Conservation (phyloP, 2,113 vertebrate species). For the Mola mola region DNA sequence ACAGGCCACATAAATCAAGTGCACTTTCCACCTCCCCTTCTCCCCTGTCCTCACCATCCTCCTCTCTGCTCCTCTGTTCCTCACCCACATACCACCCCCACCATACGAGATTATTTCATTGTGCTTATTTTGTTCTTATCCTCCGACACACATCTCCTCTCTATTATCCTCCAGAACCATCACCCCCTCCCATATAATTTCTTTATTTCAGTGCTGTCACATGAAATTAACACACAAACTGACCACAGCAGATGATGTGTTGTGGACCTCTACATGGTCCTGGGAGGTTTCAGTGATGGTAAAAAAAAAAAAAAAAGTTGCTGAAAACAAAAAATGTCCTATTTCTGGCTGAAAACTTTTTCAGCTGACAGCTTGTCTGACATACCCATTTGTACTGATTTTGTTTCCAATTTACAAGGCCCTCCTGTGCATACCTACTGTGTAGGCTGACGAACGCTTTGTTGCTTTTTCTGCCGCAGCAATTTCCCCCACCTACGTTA, state of each 20-base stretch:
- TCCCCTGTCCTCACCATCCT: conserved; percentile 38
- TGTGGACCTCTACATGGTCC: background rate
- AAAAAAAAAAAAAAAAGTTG: background rate
- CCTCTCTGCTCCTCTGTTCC: conserved; percentile 14
- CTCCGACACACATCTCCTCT: conserved; percentile 38
- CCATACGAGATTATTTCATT: conserved; percentile 22
- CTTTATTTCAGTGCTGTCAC: no score
- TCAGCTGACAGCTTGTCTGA: conserved; percentile 2
- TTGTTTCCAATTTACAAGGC: background rate
- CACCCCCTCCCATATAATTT: background rate
- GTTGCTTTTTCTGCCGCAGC: conserved; percentile 4
- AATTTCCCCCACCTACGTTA: conserved; percentile 29
- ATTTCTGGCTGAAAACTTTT: background rate
- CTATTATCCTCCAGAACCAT: conserved; percentile 13
- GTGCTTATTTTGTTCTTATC: conserved; percentile 42
- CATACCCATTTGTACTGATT: background rate
- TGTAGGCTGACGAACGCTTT: conserved; percentile 18
- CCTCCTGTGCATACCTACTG: background rate
- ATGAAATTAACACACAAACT: conserved; percentile 4
- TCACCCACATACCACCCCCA: conserved; percentile 5
- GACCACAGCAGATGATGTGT: no score
- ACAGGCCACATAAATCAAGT: conserved; percentile 62
- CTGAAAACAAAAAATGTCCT: background rate
- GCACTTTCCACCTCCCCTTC: conserved; percentile 19
- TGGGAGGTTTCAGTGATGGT: background rate